Percentiles rank a stretch among this genome's conserved stretches.
Conservation (phyloP, 1,140 invertebrate species). For the Cardiocondyla obscurior region DNA sequence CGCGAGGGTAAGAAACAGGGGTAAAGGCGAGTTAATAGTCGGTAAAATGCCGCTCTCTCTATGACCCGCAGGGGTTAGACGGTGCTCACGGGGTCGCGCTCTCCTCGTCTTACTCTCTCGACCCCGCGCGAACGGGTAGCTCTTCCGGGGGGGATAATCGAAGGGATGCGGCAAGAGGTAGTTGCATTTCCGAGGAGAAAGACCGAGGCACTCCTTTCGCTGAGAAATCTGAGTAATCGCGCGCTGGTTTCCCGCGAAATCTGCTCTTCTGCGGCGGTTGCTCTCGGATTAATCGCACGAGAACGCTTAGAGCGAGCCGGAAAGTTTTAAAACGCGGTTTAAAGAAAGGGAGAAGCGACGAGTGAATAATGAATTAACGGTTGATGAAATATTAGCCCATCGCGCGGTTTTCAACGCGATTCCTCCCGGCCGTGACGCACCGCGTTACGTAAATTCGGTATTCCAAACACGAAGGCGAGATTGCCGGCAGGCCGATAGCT, state of each 20-base stretch:
- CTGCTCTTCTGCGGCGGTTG: neutral
- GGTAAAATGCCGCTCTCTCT: slow-evolving; percentile 84
- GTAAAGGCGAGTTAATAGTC: slow-evolving; percentile 85
- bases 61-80: slow-evolving; percentile 69
- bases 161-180: slow-evolving; percentile 27
- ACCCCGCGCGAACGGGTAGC: slow-evolving; percentile 6
- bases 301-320: neutral
- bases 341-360: neutral
- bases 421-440: too few relatives aligned
- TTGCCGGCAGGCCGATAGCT: slow-evolving; percentile 47
- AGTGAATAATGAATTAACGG: neutral
- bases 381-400: neutral
- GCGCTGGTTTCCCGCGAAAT: slow-evolving; percentile 52
- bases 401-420: slow-evolving; percentile 1
- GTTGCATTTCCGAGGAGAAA: slow-evolving; percentile 35
- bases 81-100: slow-evolving; percentile 36
- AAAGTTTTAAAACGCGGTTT: neutral
- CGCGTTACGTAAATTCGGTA: slow-evolving; percentile 67
- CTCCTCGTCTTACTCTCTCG: slow-evolving; percentile 49
- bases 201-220: slow-evolving; percentile 73
- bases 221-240: slow-evolving; percentile 75
- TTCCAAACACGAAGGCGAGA: slow-evolving; percentile 68
- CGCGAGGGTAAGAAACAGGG: slow-evolving; percentile 74
- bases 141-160: slow-evolving; percentile 59
- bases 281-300: slow-evolving; percentile 62